Percentiles rank a stretch among this genome's conserved stretches.
Evolutionary conservation across 1,140 invertebrate genomes (phyloP).

Genomic region (Cecropterus lyciades): DNA sequence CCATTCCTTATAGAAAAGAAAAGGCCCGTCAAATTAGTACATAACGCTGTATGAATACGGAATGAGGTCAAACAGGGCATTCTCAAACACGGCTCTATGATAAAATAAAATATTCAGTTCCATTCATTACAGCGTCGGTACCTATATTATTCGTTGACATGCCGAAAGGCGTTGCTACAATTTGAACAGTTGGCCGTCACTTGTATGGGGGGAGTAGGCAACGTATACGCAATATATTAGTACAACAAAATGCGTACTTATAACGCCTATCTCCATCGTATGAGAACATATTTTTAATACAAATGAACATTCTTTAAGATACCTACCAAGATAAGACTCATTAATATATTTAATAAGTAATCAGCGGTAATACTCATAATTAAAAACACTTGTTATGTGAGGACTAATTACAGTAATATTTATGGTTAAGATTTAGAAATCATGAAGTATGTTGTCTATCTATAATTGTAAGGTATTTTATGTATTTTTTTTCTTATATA

Average conservation of each 20-base stretch:
- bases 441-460: no score
- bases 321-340: no score
- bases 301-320: no score
- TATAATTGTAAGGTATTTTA: no score
- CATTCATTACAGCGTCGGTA: constrained; percentile 71
- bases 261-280: not conserved
- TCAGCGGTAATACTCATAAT: no score
- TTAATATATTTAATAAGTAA: no score
- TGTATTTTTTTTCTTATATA: no score
- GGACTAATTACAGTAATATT: no score
- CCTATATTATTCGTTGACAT: constrained; percentile 63
- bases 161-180: constrained; percentile 68
- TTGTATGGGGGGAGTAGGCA: constrained; percentile 44
- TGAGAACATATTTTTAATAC: not conserved
- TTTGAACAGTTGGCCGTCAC: constrained; percentile 70
- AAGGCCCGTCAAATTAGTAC: constrained; percentile 62
- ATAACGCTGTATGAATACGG: constrained; percentile 77
- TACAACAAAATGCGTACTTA: constrained; percentile 8
- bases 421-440: no score
- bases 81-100: constrained; percentile 70
- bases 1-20: constrained; percentile 50
- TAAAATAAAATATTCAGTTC: constrained; percentile 81
- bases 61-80: constrained; percentile 81
- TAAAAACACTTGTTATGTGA: no score
- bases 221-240: constrained; percentile 23